Evolutionary conservation across 2,888 invertebrate species (phyloP).

Genomic region (Chymomyza caudatula): DNA sequence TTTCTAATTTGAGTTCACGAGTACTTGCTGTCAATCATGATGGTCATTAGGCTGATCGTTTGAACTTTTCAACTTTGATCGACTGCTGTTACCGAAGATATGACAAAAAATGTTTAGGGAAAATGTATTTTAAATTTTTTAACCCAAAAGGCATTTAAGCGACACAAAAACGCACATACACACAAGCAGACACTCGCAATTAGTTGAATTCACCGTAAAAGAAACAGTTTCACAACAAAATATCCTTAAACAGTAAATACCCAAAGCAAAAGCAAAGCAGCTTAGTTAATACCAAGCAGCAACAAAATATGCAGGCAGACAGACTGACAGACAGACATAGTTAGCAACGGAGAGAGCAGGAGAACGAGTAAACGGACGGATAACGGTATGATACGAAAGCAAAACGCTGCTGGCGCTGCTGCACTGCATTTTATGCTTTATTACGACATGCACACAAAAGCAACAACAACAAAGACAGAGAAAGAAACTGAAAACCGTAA

Average conservation of each 20-base stretch:
- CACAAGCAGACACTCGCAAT: background rate
- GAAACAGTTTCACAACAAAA: conserved; percentile 17
- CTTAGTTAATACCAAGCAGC: background rate
- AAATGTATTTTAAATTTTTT: background rate
- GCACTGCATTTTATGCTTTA: conserved; percentile 29
- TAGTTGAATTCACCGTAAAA: conserved; percentile 7
- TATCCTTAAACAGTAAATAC: background rate
- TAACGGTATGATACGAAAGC: background rate
- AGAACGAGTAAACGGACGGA: background rate
- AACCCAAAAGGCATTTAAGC: background rate
- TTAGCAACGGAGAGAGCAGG: background rate
- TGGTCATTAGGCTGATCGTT: background rate
- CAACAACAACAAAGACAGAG: conserved; percentile 23
- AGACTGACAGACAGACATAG: background rate
- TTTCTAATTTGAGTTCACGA: conserved; percentile 61
- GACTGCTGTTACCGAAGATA: conserved; percentile 17
- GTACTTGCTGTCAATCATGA: conserved; percentile 57
- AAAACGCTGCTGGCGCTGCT: background rate
- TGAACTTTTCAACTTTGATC: conserved; percentile 68
- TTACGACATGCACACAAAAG: conserved; percentile 25
- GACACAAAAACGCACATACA: conserved; percentile 6
- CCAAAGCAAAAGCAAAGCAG: background rate
- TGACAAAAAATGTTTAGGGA: background rate
- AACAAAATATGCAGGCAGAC: background rate
- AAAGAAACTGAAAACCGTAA: too few relatives aligned